Base-by-base conservation (phyloP, 2,797 vertebrate genomes). In the Echiichthys vipera region DNA sequence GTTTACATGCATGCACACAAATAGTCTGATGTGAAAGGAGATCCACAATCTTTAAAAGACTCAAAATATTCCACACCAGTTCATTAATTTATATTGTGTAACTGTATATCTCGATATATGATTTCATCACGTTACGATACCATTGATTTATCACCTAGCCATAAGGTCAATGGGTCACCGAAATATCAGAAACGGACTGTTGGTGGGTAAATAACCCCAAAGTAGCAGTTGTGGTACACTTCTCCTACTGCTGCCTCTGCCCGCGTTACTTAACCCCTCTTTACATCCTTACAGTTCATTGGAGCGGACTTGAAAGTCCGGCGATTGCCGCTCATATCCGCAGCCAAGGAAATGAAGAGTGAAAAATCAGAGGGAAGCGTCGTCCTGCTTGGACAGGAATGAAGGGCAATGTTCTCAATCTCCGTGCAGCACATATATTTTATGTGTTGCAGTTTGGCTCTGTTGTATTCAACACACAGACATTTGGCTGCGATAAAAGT, bases 401-500 rank as follows among this genome's bases (percentile, higher is more conserved):
- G 50, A 84, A 80, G 73, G 69, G 42, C 68, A 30, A 1, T 20
- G 66, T 69, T 62, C 59, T 64, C 20, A 1, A 59, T 54, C 59
- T 75, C 36, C 17, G 49, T 47, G 61, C 74, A 24, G 49, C 71
- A 71, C 30, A 11, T 69, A 40, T 6, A 59, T 69, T 88, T 90
- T 78, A 74, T 66, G 58, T 15, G 15, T 78, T 6, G 64, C 61
- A 47, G 80, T 67, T 68, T 50, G 51, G 36, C 22, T 63, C 66
- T 74, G 70, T 84, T 71, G 53, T 65, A 72, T 86, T 89, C 83
- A 78, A 51, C 71, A 59, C 43, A 46, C 58, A 40, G 72, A 49
- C 78, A 65, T 84, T 82, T 61, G 59, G 64, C 63, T 7, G 43
- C 49, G 55, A 88, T 88, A 80, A 91, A 91, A 84, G 30, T 67